Evolutionary conservation across 2,888 invertebrate genomes (phyloP).

Genomic region (Disparrhopalites patrizii): DNA sequence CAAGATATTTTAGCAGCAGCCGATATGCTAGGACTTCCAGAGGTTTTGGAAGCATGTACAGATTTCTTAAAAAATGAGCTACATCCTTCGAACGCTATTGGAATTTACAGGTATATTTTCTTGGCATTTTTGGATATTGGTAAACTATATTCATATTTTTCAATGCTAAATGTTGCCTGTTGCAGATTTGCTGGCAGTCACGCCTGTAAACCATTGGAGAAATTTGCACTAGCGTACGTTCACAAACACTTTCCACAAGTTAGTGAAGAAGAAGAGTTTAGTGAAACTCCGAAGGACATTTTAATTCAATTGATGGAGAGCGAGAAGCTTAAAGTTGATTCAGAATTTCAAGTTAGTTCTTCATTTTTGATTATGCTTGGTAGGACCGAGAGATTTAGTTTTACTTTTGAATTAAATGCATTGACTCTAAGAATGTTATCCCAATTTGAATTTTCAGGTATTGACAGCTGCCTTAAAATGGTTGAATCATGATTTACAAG

Average conservation of each 20-base stretch:
- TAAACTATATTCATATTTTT: slow-evolving; percentile 5
- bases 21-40: slow-evolving; percentile 83
- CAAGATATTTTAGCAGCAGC: slow-evolving; percentile 84
- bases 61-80: slow-evolving; percentile 79
- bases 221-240: slow-evolving; percentile 74
- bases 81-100: slow-evolving; percentile 81
- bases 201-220: slow-evolving; percentile 71
- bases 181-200: slow-evolving; percentile 87
- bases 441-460: slow-evolving; percentile 59
- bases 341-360: slow-evolving; percentile 79
- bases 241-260: slow-evolving; percentile 80
- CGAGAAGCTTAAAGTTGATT: slow-evolving; percentile 80
- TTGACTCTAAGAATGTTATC: too few species aligned
- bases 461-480: slow-evolving; percentile 81
- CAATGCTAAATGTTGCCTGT: too few species aligned
- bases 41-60: slow-evolving; percentile 77
- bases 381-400: too few species aligned
- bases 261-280: slow-evolving; percentile 75
- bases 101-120: slow-evolving; percentile 73
- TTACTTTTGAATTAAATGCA: too few species aligned
- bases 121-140: background rate
- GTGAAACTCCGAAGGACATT: slow-evolving; percentile 73
- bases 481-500: slow-evolving; percentile 75
- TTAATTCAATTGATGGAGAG: slow-evolving; percentile 74
- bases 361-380: too few species aligned